Conservation (phyloP, 1,140 invertebrate genomes). For the Dreissena rostriformis region DNA sequence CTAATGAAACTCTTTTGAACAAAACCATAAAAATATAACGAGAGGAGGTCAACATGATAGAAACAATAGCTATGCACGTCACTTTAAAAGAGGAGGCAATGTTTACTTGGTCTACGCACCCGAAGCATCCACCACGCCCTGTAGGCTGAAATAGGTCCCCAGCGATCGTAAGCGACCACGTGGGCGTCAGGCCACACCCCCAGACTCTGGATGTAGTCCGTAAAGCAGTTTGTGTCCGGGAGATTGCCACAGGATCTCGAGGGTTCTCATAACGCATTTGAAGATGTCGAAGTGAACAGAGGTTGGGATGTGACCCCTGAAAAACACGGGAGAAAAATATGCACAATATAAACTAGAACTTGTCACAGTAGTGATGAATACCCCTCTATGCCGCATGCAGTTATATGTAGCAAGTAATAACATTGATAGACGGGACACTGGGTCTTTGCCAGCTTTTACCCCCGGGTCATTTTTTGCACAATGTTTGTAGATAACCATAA, state of each 20-base stretch:
- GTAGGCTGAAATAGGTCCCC: constrained; percentile 59
- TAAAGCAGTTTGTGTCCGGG: constrained; percentile 69
- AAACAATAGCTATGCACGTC: background rate
- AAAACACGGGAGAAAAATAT: background rate
- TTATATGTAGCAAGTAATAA: no score
- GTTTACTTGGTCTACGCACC: constrained; percentile 52
- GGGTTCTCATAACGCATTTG: constrained; percentile 55
- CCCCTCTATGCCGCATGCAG: no score
- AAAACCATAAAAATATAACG: no score
- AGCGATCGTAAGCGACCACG: constrained; percentile 72
- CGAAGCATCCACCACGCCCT: constrained; percentile 75
- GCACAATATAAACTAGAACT: no score
- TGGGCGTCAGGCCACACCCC: constrained; percentile 71
- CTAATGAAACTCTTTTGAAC: no score
- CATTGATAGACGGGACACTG: no score
- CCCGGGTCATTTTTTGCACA: no score
- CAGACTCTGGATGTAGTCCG: constrained; percentile 68
- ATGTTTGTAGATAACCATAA: no score
- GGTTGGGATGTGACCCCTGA: constrained; percentile 66
- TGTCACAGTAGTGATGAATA: no score
- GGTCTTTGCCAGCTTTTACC: no score
- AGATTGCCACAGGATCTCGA: constrained; percentile 56
- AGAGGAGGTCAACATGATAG: background rate
- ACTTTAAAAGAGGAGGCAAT: no score
- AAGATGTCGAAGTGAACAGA: constrained; percentile 67